Base-by-base conservation (phyloP, 2,797 vertebrate genomes). In the Tarsius wallacei region DNA sequence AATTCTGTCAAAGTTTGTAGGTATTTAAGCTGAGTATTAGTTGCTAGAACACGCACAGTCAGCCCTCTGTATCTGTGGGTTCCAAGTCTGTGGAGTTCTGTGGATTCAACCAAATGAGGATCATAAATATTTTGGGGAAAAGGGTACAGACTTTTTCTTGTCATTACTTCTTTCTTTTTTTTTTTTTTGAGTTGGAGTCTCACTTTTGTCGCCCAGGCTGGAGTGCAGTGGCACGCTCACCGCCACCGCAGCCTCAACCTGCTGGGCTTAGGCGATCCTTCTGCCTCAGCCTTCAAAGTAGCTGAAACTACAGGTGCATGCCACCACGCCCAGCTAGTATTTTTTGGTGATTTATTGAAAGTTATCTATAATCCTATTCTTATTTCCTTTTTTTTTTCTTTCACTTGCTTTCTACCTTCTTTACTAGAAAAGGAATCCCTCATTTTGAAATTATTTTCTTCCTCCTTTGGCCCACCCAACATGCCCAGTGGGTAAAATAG, bases 401-500 rank as follows among this genome's bases (percentile, higher is more conserved):
- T 78, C 22, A 42, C 3, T 66, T 22, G 5, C 15, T 96, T 96
- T 83, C 51, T 28, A 21, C 51, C 15, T 84, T 92, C 63, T 57
- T 93, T 36, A 42, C 53, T 83, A n/a, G 86, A 94, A 93, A 95
- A 90, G 71, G 87, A 31, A 66, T 28, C 63, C 42, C 24, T 89
- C 10, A 47, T 28, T 81, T 53, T 89, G 82, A 13, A 61, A 51
- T n/a, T 88, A 51, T 94, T 68, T 17, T 71, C 81, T 93, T 78
- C 53, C 15, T 90, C 49, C 12, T 33, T 88, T 22, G 3, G 36
- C 53, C 51, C 36, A 33, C 33, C 74, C 26, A 33, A 10, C 73
- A n/a, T 80, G 86, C 51, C 26, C 64, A 61, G 17, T 81, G 70
- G 31, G 57, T 76, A 71, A 71, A 91, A 22, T 42, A 51, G 1